Evolutionary conservation across 2,113 vertebrate genomes (phyloP).

Genomic region (Xenopus laevis): DNA sequence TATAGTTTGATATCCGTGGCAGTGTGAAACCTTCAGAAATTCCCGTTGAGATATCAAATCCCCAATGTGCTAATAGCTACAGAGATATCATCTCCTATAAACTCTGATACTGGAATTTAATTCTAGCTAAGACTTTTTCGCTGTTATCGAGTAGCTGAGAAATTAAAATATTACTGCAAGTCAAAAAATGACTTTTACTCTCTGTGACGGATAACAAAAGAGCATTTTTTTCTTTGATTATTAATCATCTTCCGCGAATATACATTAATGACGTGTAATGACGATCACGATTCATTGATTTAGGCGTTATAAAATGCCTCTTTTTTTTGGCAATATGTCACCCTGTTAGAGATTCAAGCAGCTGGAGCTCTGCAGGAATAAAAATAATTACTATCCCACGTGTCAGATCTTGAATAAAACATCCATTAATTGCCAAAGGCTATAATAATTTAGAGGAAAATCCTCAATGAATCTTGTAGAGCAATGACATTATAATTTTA

Average conservation of each 20-base stretch:
- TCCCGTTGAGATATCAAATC: too few species aligned
- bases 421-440: conserved; percentile 21
- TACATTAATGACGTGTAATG: conserved; percentile 4
- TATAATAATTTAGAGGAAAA: conserved; percentile 5
- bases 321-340: conserved; percentile 6
- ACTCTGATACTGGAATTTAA: too few species aligned
- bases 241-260: conserved; percentile 1
- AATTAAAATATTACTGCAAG: too few species aligned
- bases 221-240: too few species aligned
- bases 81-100: too few species aligned
- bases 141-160: too few species aligned
- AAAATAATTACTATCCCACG: conserved; percentile 9
- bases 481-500: neutral
- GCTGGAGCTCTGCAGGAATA: conserved; percentile 14
- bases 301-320: neutral
- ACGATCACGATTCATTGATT: conserved; percentile 4
- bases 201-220: too few species aligned
- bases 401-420: conserved; percentile 16
- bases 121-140: too few species aligned
- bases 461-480: conserved; percentile 7
- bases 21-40: too few species aligned
- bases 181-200: too few species aligned
- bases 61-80: too few species aligned
- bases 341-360: conserved; percentile 14
- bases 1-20: too few species aligned